phyloP scores from a whole-genome alignment of 2,113 vertebrate genomes.

The Vidua macroura region DNA sequence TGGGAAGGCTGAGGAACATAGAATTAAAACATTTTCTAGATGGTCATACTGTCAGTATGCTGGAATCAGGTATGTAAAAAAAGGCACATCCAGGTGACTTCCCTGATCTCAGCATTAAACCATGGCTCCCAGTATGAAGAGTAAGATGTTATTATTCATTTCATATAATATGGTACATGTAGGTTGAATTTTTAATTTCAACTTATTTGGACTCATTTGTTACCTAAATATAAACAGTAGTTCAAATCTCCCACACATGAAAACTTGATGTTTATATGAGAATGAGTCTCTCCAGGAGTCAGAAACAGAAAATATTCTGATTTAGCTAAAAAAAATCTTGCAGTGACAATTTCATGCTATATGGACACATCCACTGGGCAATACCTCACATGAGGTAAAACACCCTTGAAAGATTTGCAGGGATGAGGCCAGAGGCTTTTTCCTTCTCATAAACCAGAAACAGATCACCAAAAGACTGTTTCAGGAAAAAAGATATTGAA shows the following conservation, averaged over 20 bases:
- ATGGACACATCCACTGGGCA: background rate
- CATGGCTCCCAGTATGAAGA: background rate
- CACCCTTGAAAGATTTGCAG: background rate
- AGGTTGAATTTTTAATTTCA: background rate
- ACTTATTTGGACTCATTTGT: background rate
- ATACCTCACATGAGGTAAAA: fast-evolving
- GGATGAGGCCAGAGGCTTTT: background rate
- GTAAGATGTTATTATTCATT: background rate
- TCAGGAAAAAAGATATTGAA: background rate
- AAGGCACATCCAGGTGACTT: background rate
- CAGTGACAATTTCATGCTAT: background rate
- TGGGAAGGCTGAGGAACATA: background rate
- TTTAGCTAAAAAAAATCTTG: background rate
- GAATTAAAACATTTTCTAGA: background rate
- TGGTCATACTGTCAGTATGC: background rate
- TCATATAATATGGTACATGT: background rate
- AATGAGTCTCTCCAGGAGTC: background rate
- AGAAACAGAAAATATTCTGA: background rate
- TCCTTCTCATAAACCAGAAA: background rate
- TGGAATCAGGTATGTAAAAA: background rate
- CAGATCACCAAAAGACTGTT: background rate
- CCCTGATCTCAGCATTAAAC: background rate
- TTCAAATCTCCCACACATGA: background rate
- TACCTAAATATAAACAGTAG: background rate
- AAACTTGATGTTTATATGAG: background rate